phyloP scores from a whole-genome alignment of 2,888 invertebrate genomes.

The Ophioninae sp. region DNA sequence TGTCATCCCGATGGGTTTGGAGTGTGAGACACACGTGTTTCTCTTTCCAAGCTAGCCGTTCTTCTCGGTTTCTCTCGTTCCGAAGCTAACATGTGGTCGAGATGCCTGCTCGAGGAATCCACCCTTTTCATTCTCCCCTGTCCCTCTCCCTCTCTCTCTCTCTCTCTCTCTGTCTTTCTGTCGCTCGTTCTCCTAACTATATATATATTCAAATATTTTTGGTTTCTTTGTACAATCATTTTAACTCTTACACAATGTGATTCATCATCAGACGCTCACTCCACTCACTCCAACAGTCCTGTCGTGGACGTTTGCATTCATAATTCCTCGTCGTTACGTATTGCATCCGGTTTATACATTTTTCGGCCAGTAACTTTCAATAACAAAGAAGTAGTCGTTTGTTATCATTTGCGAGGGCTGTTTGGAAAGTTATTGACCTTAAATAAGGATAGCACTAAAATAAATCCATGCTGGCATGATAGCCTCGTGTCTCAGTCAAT shows the following conservation, averaged over 20 bases:
- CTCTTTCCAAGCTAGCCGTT: conserved; percentile 42
- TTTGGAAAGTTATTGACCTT: too few relatives aligned
- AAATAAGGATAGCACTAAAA: too few relatives aligned
- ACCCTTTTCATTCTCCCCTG: background rate
- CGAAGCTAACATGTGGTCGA: conserved; percentile 59
- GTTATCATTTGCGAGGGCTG: too few relatives aligned
- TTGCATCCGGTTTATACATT: background rate
- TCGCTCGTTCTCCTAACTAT: background rate
- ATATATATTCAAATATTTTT: conserved; percentile 26
- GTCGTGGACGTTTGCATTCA: background rate
- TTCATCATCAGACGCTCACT: conserved; percentile 68
- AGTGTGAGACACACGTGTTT: conserved; percentile 74
- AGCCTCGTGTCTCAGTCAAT: too few relatives aligned
- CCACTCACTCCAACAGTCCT: conserved; percentile 63
- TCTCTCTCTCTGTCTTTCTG: background rate
- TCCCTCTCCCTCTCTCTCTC: background rate
- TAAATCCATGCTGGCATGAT: too few relatives aligned
- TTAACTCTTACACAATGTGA: conserved; percentile 68
- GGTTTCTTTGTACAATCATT: conserved; percentile 19
- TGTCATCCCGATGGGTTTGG: conserved; percentile 72
- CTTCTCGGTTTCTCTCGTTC: conserved; percentile 29
- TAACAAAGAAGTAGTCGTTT: too few relatives aligned
- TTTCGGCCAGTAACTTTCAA: background rate
- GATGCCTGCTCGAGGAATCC: conserved; percentile 39
- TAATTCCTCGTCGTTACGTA: background rate